A percentile compares a stretch with the other conserved stretches of the same genome.
These are phyloP conservation scores for Caenorhabditis afra DNA, from an alignment of 2,888 invertebrate species.

Conservation along the genomic window DNA sequence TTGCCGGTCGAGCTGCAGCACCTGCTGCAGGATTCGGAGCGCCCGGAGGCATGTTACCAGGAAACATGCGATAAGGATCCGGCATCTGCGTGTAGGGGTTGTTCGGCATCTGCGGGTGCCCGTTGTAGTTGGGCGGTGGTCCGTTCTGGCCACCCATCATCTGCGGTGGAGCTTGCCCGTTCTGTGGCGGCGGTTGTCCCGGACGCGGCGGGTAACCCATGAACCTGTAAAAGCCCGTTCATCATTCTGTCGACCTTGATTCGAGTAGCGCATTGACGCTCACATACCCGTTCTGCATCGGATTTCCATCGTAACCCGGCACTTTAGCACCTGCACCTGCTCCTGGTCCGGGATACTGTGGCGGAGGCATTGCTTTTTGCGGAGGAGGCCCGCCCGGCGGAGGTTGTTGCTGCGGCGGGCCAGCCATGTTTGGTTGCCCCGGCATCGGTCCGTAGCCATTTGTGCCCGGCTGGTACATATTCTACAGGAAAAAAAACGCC, in stretches of 20 bases:
- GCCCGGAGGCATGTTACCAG: conserved; percentile 23
- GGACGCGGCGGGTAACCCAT: conserved; percentile 26
- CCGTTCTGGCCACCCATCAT: neutral
- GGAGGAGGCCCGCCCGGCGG: conserved; percentile 2
- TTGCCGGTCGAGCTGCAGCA: neutral
- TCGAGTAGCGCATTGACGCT: neutral
- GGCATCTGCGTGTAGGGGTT: conserved; percentile 18
- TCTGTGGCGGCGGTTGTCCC: conserved; percentile 14
- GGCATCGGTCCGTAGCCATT: conserved; percentile 46
- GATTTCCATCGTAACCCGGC: conserved; percentile 36
- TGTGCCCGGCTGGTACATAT: conserved; percentile 18
- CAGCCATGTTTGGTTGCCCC: conserved; percentile 27
- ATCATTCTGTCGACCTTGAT: conserved; percentile 4
- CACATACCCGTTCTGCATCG: conserved; percentile 47
- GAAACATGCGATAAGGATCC: conserved; percentile 40
- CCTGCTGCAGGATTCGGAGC: neutral
- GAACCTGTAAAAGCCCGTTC: conserved; percentile 28
- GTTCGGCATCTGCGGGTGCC: conserved; percentile 27
- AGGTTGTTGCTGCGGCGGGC: conserved; percentile 15
- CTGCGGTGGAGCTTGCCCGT: conserved; percentile 12
- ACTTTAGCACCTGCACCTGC: conserved; percentile 22
- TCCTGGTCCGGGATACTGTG: conserved; percentile 30
- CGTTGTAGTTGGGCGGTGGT: conserved; percentile 42
- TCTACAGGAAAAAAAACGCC: neutral
- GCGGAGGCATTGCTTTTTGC: conserved; percentile 14